Evolutionary conservation across 2,797 vertebrate genomes (phyloP), one percentile per base, ranked within the genome.

Genomic region (Picus viridis): DNA sequence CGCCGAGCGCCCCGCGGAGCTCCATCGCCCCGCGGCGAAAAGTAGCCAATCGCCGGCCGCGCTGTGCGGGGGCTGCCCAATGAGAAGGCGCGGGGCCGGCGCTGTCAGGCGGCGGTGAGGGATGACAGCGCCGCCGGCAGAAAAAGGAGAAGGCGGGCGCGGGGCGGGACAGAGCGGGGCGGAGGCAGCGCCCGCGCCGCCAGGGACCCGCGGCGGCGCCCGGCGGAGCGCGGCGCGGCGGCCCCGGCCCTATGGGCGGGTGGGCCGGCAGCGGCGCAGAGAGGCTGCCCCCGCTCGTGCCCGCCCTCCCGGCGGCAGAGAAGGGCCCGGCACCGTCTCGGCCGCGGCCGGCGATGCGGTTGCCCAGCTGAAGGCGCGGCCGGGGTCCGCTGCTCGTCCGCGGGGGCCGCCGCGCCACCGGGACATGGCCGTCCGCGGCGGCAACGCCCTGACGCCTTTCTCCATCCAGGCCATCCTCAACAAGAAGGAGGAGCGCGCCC

Each of bases 401-500:
- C 36, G 30, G 10, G 16, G 45, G 45, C 89, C 32, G 57, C 88
- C 67, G 45, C 65, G 80, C 62, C 51, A 74, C 84, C 58, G 87
- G 91, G 93, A 94, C 92, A 99, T 99, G 99, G 98, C 99, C 88
- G 98, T 99, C 93, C 98, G 98, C 93, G 97, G 98, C 92, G 98
- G 98, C 94, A 97, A 96, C 97, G 97, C 98, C 92, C 97, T 99
- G 95, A 99, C 99, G 98, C 98, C 99, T 45, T 99, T 99, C 97
- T 99, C 99, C 65, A 99, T 99, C 97, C 99, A 99, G 97, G 99
- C 99, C 88, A 99, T 99, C 96, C 98, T 99, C 87, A 99, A 99
- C 97, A 98, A 98, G 96, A 99, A 99, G 96, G 99, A 99, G 94
- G 98, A 98, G 75, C 95, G 97, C 23, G 83, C 92, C 30, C 94